Evolutionary conservation across 2,797 vertebrate species (phyloP).

Genomic region (Cossypha niveicapilla): DNA sequence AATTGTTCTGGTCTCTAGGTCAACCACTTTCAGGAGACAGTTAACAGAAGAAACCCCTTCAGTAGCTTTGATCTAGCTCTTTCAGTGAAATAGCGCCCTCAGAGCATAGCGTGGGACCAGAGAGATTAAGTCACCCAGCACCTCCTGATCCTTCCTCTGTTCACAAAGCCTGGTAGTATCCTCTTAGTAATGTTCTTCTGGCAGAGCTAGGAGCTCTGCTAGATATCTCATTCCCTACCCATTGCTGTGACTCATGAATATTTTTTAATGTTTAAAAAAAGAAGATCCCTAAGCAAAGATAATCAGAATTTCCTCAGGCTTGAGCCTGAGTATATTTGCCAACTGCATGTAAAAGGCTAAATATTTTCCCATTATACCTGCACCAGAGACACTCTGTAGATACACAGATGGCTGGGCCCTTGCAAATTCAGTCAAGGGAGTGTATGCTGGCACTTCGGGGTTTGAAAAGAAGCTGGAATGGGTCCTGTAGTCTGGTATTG

Average conservation of each 20-base stretch:
- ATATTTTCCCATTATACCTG: not conserved
- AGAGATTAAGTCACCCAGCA: not conserved
- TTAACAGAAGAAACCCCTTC: constrained; percentile 1
- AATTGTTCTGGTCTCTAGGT: constrained; percentile 14
- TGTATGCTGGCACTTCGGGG: accelerated
- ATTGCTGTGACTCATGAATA: not conserved
- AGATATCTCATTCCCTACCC: not conserved
- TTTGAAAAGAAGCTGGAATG: constrained; percentile 15
- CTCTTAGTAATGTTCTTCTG: not conserved
- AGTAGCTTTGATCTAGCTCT: not conserved
- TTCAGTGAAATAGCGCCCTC: not conserved
- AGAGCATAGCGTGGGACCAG: accelerated
- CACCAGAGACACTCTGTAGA: not conserved
- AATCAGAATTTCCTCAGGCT: not conserved
- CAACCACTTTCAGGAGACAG: not conserved
- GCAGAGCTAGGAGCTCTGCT: not conserved
- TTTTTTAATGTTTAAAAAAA: not conserved
- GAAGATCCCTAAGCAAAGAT: not conserved
- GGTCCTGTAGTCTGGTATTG: not conserved
- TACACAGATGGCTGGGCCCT: not conserved
- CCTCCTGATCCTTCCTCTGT: not conserved
- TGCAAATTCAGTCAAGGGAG: not conserved
- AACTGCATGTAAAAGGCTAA: not conserved
- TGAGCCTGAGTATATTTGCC: not conserved
- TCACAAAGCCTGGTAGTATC: not conserved